Percentiles rank a stretch among this genome's conserved stretches.
Evolutionary conservation across 2,797 vertebrate species (phyloP).

Genomic region (Hydrophis major): DNA sequence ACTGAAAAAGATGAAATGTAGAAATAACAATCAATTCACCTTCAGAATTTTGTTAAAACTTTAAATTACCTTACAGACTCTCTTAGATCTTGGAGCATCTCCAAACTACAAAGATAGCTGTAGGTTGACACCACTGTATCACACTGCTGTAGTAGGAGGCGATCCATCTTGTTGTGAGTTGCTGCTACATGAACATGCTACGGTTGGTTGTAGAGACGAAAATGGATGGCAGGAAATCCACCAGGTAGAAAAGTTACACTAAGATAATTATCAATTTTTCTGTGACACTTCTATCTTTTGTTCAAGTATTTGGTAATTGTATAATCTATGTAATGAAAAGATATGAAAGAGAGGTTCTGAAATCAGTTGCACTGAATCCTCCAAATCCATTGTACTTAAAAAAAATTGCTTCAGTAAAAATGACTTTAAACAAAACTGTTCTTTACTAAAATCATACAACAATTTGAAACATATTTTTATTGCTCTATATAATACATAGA

Average conservation of each 20-base stretch:
- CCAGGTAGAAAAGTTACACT: conserved; percentile 75
- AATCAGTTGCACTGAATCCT: background rate
- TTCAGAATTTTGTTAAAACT: background rate
- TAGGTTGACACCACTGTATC: conserved; percentile 88
- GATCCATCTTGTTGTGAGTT: conserved; percentile 94
- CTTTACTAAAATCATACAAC: background rate
- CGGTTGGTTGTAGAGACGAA: conserved; percentile 87
- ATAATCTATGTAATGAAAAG: background rate
- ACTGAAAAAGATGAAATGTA: background rate
- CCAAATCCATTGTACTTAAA: background rate
- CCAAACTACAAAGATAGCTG: conserved; percentile 94
- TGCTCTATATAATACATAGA: background rate
- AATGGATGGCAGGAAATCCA: conserved; percentile 97
- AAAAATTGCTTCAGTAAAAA: background rate
- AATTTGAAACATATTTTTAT: background rate
- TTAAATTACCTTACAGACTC: conserved; percentile 71
- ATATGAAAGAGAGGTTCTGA: background rate
- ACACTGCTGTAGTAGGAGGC: conserved; percentile 88
- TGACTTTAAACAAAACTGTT: background rate
- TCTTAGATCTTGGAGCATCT: conserved; percentile 90
- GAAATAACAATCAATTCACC: background rate
- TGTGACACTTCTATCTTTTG: background rate
- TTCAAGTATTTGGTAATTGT: background rate
- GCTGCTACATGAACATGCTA: conserved; percentile 83
- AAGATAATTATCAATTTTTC: background rate